Percentiles rank a stretch among this genome's conserved stretches.
Conservation (phyloP, 2,797 vertebrate genomes). For the Pelobates cultripes region DNA sequence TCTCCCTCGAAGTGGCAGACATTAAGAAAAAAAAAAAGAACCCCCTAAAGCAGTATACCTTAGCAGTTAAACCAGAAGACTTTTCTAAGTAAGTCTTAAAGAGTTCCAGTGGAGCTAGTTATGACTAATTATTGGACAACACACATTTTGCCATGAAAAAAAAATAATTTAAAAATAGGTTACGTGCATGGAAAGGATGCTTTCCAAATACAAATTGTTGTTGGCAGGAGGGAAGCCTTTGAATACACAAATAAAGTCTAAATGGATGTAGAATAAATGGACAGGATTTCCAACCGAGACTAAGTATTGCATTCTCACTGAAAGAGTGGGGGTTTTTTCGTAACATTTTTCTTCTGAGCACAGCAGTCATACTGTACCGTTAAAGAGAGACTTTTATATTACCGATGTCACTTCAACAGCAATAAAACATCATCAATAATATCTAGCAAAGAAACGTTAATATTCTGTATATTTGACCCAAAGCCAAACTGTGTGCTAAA, state of each 20-base stretch:
- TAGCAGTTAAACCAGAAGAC: too few relatives aligned
- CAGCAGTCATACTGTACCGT: background rate
- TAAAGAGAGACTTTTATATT: too few relatives aligned
- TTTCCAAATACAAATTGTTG: constrained; percentile 39
- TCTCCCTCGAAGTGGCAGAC: too few relatives aligned
- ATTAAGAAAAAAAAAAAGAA: too few relatives aligned
- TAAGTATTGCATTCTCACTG: constrained; percentile 24
- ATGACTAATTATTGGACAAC: too few relatives aligned
- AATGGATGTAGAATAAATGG: constrained; percentile 24
- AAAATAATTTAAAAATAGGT: background rate
- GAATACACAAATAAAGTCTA: constrained; percentile 35
- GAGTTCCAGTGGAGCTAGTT: background rate
- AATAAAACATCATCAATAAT: too few relatives aligned
- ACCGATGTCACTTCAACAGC: too few relatives aligned
- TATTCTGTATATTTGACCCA: too few relatives aligned
- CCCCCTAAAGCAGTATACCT: too few relatives aligned
- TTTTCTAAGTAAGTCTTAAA: background rate
- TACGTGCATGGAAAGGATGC: constrained; percentile 8
- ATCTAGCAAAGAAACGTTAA: too few relatives aligned
- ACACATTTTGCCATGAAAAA: background rate
- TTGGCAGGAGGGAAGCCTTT: constrained; percentile 23
- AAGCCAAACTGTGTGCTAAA: too few relatives aligned
- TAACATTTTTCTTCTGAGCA: constrained; percentile 3
- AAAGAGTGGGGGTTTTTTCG: background rate
- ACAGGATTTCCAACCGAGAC: constrained; percentile 26